Conservation (phyloP, 2,113 vertebrate genomes). For the Butorides virescens region DNA sequence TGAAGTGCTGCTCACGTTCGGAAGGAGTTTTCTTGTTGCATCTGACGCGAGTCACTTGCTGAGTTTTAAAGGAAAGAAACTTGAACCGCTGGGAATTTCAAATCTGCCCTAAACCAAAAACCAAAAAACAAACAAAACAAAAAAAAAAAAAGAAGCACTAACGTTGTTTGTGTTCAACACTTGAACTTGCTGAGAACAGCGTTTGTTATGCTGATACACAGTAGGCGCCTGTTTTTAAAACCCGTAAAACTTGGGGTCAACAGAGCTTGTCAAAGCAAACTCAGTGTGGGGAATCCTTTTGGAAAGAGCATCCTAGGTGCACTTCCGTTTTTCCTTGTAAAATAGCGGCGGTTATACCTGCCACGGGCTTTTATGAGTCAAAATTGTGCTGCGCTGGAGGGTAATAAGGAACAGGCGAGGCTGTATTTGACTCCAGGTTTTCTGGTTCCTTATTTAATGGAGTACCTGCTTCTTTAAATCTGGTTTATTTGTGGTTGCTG, state of each 20-base stretch:
- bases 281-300: neutral
- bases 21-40: neutral
- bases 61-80: neutral
- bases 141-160: neutral
- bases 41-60: neutral
- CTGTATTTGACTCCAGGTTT: slow-evolving; percentile 60
- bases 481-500: slow-evolving; percentile 63
- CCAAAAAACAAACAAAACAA: too few relatives aligned
- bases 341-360: neutral
- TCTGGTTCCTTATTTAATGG: slow-evolving; percentile 36
- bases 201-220: neutral
- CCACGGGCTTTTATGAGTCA: neutral
- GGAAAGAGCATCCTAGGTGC: neutral
- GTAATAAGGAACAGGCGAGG: neutral
- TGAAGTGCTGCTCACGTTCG: neutral
- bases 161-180: neutral
- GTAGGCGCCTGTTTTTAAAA: slow-evolving; percentile 48
- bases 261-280: neutral
- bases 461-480: slow-evolving; percentile 56
- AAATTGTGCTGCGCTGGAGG: neutral
- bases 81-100: neutral
- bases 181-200: neutral
- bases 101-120: neutral
- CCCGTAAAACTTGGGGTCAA: slow-evolving; percentile 30
- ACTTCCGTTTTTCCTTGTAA: neutral